Percentiles rank a stretch among this genome's conserved stretches.
These are phyloP conservation scores for Perognathus longimembris DNA, from an alignment of 2,113 vertebrate species.

Conservation along the genomic window DNA sequence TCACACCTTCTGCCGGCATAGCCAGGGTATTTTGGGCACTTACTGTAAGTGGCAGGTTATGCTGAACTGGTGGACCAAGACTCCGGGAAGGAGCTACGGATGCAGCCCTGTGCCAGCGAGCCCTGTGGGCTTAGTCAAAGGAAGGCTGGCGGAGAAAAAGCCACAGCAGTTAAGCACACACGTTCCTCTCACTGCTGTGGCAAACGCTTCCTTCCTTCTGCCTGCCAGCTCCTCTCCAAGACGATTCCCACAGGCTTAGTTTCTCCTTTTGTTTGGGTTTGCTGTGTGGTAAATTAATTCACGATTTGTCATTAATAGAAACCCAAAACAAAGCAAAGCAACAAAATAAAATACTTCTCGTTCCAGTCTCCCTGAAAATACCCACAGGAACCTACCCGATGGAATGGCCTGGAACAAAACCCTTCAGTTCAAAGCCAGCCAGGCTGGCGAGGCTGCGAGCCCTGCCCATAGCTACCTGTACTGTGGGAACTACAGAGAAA, in stretches of 20 bases:
- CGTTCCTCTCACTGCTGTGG: background rate
- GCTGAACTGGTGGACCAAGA: background rate
- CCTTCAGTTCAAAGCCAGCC: conserved; percentile 42
- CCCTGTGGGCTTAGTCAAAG: background rate
- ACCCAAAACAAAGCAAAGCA: conserved; percentile 1
- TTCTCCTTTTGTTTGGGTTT: conserved; percentile 59
- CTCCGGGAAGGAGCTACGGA: background rate
- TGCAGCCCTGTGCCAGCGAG: background rate
- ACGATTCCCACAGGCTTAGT: conserved; percentile 49
- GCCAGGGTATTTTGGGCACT: fast-evolving
- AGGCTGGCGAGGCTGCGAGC: background rate
- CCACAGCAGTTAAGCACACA: background rate
- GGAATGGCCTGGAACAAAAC: conserved; percentile 9
- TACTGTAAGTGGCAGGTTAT: background rate
- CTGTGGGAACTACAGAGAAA: background rate
- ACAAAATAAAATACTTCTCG: background rate
- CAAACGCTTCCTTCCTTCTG: background rate
- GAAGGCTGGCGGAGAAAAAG: background rate
- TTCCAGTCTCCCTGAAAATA: conserved; percentile 18
- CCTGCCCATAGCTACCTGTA: conserved; percentile 59
- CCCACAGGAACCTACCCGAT: conserved; percentile 16
- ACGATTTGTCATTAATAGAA: background rate
- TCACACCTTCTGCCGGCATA: background rate
- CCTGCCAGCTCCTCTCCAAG: conserved; percentile 29
- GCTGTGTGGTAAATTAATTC: conserved; percentile 58